Evolutionary conservation across 2,113 vertebrate species (phyloP).

Genomic region (Microcebus griseorufus): DNA sequence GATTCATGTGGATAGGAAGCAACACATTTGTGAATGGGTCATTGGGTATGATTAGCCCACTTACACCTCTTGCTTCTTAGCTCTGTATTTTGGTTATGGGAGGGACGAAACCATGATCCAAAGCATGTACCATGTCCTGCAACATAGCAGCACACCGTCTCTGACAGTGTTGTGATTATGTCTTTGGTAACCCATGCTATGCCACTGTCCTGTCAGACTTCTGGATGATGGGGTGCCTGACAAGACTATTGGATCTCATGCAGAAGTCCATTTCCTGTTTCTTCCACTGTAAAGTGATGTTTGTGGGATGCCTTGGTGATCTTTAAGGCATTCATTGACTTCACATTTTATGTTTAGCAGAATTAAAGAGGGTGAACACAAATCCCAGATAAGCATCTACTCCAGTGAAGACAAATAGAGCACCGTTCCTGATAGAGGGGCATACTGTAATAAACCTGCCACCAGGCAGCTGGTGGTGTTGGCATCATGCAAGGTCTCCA

Average conservation of each 20-base stretch:
- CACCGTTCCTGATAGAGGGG: not conserved
- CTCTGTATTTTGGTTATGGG: not conserved
- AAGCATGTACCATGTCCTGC: not conserved
- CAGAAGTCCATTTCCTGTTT: not conserved
- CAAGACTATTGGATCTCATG: not conserved
- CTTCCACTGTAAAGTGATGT: not conserved
- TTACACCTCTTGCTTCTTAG: not conserved
- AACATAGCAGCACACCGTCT: not conserved
- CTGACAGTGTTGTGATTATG: not conserved
- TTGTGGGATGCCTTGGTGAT: not conserved
- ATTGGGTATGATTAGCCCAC: not conserved
- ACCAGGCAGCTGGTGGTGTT: not conserved
- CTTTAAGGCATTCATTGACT: not conserved
- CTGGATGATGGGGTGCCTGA: not conserved
- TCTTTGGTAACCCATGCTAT: not conserved
- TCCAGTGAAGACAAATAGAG: not conserved
- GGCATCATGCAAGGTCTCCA: not conserved
- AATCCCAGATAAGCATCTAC: not conserved
- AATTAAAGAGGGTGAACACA: not conserved
- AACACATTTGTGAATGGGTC: not conserved
- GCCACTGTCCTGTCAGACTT: not conserved
- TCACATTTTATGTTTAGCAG: not conserved
- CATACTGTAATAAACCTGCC: not conserved
- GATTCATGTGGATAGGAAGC: not conserved
- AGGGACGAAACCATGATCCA: not conserved